Evolutionary conservation across 1,140 invertebrate species (phyloP), one percentile per base, ranked within the genome.

Genomic region (Penaeus chinensis): DNA sequence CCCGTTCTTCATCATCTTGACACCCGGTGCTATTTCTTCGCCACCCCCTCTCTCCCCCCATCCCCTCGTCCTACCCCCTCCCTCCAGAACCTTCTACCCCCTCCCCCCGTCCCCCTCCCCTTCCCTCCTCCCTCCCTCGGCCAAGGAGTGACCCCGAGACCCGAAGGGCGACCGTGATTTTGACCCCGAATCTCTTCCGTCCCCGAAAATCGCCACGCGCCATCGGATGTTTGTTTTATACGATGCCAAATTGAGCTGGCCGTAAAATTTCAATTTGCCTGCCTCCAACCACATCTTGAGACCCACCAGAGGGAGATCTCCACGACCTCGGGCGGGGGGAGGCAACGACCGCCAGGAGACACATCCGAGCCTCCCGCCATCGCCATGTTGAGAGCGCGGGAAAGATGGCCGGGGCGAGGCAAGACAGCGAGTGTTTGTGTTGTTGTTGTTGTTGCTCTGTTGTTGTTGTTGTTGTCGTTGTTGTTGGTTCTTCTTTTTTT

Each of bases 181-280:
- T 54, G 54, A 54, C 74, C 27, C 63, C 60, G 65, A 37, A 62
- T 20, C 71, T 63, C 69, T 61, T 60, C 77, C 61, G 63, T 2
- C 27, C 27, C 47, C 63, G 32, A 1, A 32, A 32, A 32, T 32
- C 10, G 63, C 37, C 37, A 8, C 37, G 4, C 37, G 82, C 76
- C 61, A 37, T 54, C 54, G 54, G 54, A 54, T 61, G 27, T 47
- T 79, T 85, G 47, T 80, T 89, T 85, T 85, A 82, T 71, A 32
- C 79, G 65, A 82, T 27, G 83, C 63, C 80, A 89, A 89, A 85
- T 89, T 89, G 88, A 85, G 65, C 19, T 54, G 78, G 11, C 77
- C 88, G 83, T 89, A 89, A 89, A 89, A 89, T 89, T 89, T 89
- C 88, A 85, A 89, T 89, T 89, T 71, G 77, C 22, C 47, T 32